Percentiles rank a stretch among this genome's conserved stretches.
Evolutionary conservation across 2,797 vertebrate genomes (phyloP).

Genomic region (Cuculus canorus): DNA sequence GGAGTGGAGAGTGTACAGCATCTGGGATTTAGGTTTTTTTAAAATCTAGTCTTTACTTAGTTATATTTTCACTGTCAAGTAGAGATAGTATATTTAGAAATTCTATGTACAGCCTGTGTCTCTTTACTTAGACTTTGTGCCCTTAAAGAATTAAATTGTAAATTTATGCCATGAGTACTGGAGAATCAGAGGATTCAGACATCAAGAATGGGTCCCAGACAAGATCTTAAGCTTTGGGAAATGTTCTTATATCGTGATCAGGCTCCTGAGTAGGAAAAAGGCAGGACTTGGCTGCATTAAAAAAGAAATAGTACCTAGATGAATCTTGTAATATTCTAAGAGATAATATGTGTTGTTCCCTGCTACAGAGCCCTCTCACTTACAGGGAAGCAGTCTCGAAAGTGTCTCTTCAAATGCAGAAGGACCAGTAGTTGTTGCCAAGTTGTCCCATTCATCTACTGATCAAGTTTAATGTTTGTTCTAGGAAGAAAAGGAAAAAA

Average conservation of each 20-base stretch:
- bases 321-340: background rate
- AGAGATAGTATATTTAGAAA: background rate
- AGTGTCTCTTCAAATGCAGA: background rate
- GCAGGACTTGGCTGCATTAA: background rate
- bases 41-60: background rate
- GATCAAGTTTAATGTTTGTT: background rate
- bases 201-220: background rate
- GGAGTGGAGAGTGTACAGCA: background rate
- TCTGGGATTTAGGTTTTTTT: background rate
- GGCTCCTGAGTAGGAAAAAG: background rate
- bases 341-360: background rate
- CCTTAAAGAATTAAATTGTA: background rate
- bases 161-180: background rate
- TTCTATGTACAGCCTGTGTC: background rate
- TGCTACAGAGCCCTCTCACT: background rate
- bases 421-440: background rate
- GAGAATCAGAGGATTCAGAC: background rate
- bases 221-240: background rate
- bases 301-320: background rate
- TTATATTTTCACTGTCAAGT: conserved; percentile 12
- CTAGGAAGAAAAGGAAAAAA: background rate
- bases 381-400: background rate
- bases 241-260: background rate
- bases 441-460: background rate
- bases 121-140: background rate